Evolutionary conservation across 2,888 invertebrate species (phyloP).

Genomic region (Teleogryllus oceanicus): DNA sequence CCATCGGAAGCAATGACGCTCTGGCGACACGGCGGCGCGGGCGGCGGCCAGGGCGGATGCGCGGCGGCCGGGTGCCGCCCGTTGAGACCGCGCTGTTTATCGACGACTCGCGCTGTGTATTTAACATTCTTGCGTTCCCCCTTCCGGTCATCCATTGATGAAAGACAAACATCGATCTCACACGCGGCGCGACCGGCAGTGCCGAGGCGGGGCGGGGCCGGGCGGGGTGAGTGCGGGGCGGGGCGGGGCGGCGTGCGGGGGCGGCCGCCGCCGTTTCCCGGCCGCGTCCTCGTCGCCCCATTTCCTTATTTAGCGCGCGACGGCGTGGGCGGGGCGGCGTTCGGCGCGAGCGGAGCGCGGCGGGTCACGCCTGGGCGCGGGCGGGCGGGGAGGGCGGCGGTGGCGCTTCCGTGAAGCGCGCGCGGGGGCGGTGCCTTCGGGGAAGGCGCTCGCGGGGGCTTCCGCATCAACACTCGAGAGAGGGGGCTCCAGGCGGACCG

Average conservation of each 20-base stretch:
- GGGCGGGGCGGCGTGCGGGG: not conserved
- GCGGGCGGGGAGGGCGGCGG: not conserved
- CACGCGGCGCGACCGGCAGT: not conserved
- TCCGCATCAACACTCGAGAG: not conserved
- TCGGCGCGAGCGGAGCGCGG: not conserved
- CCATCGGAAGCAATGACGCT: not conserved
- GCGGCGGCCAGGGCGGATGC: not conserved
- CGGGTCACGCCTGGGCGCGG: not conserved
- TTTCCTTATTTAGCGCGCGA: constrained; percentile 9
- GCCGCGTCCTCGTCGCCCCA: not conserved
- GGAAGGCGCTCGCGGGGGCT: not conserved
- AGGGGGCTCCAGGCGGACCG: not conserved
- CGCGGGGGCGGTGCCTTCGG: not conserved
- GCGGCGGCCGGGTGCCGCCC: not conserved
- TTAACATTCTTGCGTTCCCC: constrained; percentile 10
- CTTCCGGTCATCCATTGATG: constrained; percentile 10
- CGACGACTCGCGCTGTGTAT: constrained; percentile 1
- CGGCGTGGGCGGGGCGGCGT: not conserved
- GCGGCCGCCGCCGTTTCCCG: not conserved
- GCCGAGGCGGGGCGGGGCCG: not conserved
- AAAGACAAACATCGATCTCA: not conserved
- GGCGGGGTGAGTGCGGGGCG: not conserved
- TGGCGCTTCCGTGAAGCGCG: not conserved
- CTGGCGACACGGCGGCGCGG: not conserved
- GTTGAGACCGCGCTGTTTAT: not conserved